Conservation (phyloP, 1,140 invertebrate genomes). For the Drosophila pandora region DNA sequence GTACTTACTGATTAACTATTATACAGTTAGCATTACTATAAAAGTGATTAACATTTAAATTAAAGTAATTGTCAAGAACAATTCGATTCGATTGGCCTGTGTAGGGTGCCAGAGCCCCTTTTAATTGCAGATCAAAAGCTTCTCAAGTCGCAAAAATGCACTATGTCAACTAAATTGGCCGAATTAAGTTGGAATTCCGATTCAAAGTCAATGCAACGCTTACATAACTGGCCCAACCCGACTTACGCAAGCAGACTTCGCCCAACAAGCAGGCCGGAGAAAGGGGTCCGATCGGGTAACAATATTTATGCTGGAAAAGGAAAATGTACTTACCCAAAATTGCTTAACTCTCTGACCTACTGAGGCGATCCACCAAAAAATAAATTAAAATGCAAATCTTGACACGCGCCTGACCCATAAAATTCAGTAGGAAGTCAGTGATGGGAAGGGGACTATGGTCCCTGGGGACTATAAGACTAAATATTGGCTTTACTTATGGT, state of each 20-base stretch:
- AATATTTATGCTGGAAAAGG: slow-evolving; percentile 30
- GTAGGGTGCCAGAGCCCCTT: not conserved
- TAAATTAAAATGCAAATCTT: slow-evolving; percentile 7
- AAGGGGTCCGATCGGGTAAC: slow-evolving; percentile 23
- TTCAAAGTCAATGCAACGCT: slow-evolving; percentile 77
- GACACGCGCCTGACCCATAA: slow-evolving; percentile 35
- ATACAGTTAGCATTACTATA: not conserved
- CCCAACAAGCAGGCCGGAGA: slow-evolving; percentile 1
- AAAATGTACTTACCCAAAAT: slow-evolving; percentile 22
- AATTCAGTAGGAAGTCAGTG: not conserved
- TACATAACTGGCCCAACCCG: slow-evolving; percentile 47
- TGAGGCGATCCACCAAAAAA: slow-evolving; percentile 10
- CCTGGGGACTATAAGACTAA: not conserved
- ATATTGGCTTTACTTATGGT: no score
- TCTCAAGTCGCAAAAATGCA: slow-evolving; percentile 41
- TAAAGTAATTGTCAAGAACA: not conserved
- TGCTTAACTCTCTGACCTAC: slow-evolving; percentile 35
- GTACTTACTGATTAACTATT: not conserved
- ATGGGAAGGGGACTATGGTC: not conserved
- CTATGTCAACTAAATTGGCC: slow-evolving; percentile 55
- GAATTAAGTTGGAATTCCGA: slow-evolving; percentile 44
- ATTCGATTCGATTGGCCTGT: not conserved
- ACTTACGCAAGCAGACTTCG: slow-evolving; percentile 56
- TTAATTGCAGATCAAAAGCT: slow-evolving; percentile 35
- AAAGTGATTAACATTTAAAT: not conserved